Evolutionary conservation across 1,140 invertebrate genomes (phyloP).

Genomic region (Bombus haemorrhoidalis): DNA sequence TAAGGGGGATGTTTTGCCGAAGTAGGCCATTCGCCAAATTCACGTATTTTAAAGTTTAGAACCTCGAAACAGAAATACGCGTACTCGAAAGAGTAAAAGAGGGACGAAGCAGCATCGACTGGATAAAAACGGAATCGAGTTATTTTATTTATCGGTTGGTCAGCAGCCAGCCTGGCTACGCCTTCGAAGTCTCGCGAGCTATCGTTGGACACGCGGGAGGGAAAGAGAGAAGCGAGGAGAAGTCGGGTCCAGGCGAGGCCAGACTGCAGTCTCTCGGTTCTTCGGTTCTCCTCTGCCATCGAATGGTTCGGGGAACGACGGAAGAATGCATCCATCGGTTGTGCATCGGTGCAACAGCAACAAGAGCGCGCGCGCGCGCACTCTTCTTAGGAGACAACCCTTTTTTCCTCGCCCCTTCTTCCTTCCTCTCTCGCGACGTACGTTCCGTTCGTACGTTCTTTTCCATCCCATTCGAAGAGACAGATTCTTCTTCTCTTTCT

Average conservation of each 20-base stretch:
- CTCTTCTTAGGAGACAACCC: conserved; percentile 73
- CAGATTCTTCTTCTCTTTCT: conserved; percentile 24
- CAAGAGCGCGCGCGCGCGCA: conserved; percentile 37
- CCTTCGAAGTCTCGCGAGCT: conserved; percentile 19
- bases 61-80: neutral
- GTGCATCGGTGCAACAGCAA: conserved; percentile 39
- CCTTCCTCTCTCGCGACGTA: neutral
- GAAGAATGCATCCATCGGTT: conserved; percentile 61
- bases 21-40: too few species aligned
- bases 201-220: conserved; percentile 1
- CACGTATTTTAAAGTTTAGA: neutral
- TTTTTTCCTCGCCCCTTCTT: conserved; percentile 41
- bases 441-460: neutral
- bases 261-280: conserved; percentile 23
- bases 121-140: conserved; percentile 72
- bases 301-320: conserved; percentile 49
- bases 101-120: conserved; percentile 10
- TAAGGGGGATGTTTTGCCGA: neutral
- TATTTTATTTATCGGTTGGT: conserved; percentile 77
- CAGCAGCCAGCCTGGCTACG: conserved; percentile 67
- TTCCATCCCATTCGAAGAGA: neutral
- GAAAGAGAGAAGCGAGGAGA: conserved; percentile 11
- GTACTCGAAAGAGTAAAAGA: neutral
- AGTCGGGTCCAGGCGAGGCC: conserved; percentile 46
- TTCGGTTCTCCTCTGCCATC: conserved; percentile 34